Conservation (phyloP, 2,797 vertebrate species). For the Liparis tanakae region DNA sequence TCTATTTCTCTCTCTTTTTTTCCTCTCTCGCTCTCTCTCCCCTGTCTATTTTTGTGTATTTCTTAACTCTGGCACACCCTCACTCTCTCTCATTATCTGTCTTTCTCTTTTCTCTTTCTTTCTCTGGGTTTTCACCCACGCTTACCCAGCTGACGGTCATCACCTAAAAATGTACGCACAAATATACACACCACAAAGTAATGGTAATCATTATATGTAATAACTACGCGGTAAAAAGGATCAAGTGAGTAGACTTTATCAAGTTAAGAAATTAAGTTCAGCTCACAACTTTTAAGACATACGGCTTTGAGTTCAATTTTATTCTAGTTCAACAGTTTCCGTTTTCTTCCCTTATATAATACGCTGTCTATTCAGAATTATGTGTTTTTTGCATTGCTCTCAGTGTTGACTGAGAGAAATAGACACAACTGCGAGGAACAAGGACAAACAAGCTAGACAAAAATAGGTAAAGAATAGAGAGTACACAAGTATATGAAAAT, state of each 20-base stretch:
- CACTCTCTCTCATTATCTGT: slow-evolving; percentile 11
- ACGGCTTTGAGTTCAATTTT: too few species aligned
- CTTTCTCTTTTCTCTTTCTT: slow-evolving; percentile 15
- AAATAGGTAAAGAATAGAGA: background rate
- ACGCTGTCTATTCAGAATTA: too few species aligned
- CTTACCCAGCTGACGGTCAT: background rate
- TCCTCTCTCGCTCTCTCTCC: slow-evolving; percentile 14
- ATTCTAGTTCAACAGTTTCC: too few species aligned
- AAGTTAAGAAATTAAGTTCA: background rate
- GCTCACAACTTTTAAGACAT: too few species aligned
- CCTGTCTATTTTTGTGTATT: slow-evolving; percentile 40
- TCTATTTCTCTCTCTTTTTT: slow-evolving; percentile 18
- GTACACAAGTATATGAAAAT: too few species aligned
- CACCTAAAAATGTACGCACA: background rate
- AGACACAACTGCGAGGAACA: background rate
- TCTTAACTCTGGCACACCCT: slow-evolving; percentile 33
- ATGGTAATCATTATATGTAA: background rate
- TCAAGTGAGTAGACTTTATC: background rate
- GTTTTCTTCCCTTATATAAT: too few species aligned
- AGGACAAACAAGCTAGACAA: background rate
- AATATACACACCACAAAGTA: background rate
- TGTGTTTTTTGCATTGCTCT: background rate
- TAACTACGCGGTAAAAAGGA: background rate
- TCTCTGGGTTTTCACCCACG: slow-evolving; percentile 19
- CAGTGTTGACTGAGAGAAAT: background rate